Evolutionary conservation across 2,113 vertebrate genomes (phyloP), one percentile per base, ranked within the genome.

Genomic region (Anguilla rostrata): DNA sequence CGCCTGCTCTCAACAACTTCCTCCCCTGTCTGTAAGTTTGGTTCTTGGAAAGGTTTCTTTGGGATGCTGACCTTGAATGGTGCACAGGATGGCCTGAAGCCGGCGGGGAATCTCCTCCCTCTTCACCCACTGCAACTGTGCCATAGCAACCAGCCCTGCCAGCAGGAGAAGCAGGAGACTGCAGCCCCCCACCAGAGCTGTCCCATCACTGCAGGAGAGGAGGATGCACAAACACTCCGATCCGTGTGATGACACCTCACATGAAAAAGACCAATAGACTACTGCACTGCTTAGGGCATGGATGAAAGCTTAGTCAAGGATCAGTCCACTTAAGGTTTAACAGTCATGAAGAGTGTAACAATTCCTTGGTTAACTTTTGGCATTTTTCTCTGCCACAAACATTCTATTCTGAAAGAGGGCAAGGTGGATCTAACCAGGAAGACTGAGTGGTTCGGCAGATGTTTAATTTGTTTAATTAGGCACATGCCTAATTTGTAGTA

Each of bases 131-230:
- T 90, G 85, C 29, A 87, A 86, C 71, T 66, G 22, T 26, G 87
- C 86, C 85, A 88, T 89, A 83, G 81, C 82, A 84, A 86, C 81
- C 82, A 89, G 88, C 2, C 88, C 88, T 56, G 78, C 20, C 71
- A 88, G 29, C 49, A 92, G 89, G 78, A 90, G 84, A 49, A 90
- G 84, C 56, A 88, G 84, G 57, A 90, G 79, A n/a, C 60, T 66
- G 26, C 75, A 86, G 56, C 84, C 71, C 2, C 87, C 63, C 18
- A 83, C 79, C 80, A 89, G 75, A 63, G 86, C 71, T 6, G 66
- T 85, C 18, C 87, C n/a, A 29, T 90, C 85, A 46, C 90, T 89
- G 89, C 66, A 81, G 82, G 81, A 88, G 14, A 75, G 63, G 63
- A 39, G 15, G 40, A 49, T 22, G 40, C 41, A 34, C 71, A 75